Percentiles rank a stretch among this genome's conserved stretches.
Evolutionary conservation across 2,797 vertebrate genomes (phyloP).

Genomic region (Chelon labrosus): DNA sequence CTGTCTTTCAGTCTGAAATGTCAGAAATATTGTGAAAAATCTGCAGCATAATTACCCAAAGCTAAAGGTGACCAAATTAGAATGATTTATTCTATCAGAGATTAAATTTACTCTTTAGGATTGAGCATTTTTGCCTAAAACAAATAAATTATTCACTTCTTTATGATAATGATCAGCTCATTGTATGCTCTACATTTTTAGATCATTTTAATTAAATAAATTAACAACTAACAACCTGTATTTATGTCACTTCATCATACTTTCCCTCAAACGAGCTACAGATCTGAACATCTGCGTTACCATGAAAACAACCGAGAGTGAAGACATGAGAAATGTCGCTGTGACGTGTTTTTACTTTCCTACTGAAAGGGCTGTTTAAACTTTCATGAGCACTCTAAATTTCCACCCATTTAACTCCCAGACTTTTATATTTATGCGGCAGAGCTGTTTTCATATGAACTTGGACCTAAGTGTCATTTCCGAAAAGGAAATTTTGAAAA

Average conservation of each 20-base stretch:
- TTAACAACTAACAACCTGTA: background rate
- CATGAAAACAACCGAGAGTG: background rate
- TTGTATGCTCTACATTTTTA: too few relatives aligned
- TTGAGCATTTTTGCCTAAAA: background rate
- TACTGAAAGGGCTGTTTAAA: background rate
- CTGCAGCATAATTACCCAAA: background rate
- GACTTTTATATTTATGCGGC: conserved; percentile 5
- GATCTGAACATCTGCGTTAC: too few relatives aligned
- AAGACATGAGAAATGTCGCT: background rate
- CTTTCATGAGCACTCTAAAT: background rate
- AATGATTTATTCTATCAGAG: background rate
- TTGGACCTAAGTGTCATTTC: conserved; percentile 1
- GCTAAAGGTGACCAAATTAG: background rate
- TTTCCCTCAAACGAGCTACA: too few relatives aligned
- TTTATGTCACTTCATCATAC: background rate
- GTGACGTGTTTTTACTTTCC: background rate
- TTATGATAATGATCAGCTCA: too few relatives aligned
- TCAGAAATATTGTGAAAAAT: background rate
- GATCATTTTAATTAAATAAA: too few relatives aligned
- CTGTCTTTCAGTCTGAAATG: background rate
- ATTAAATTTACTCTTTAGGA: background rate
- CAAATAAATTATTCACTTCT: background rate
- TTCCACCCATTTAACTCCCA: background rate
- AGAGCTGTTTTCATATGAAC: conserved; percentile 21
- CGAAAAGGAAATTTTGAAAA: conserved; percentile 18